These are phyloP conservation scores for Gracilinanus agilis DNA, from an alignment of 2,113 vertebrate genomes.

Conservation along the genomic window DNA sequence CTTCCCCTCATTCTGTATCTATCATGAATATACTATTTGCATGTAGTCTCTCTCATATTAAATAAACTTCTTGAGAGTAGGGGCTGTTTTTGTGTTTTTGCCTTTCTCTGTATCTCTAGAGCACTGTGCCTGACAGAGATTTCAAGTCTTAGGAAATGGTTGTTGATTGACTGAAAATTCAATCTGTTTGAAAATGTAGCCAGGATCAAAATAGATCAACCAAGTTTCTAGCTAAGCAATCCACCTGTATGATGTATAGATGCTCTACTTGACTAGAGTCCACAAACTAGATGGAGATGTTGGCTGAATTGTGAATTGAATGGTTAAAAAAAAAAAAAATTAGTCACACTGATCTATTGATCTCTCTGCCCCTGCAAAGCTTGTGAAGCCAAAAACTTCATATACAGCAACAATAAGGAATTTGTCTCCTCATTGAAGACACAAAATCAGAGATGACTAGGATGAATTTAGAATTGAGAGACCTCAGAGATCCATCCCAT, in stretches of 20 bases:
- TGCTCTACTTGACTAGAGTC: neutral
- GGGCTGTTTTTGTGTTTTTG: neutral
- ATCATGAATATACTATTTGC: neutral
- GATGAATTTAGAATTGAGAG: neutral
- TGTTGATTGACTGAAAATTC: neutral
- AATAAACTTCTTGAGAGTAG: neutral
- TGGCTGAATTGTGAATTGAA: neutral
- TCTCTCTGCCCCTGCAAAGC: neutral
- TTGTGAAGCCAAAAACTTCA: neutral
- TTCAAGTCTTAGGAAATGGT: neutral
- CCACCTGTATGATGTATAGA: neutral
- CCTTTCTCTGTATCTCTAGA: neutral
- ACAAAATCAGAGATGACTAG: neutral
- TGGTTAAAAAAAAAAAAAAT: neutral
- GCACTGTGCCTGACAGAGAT: fast-evolving
- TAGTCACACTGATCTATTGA: neutral
- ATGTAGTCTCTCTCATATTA: neutral
- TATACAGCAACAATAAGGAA: neutral
- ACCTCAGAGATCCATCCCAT: neutral
- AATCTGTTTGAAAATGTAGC: neutral
- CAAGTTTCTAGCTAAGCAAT: neutral
- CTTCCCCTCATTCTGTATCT: neutral
- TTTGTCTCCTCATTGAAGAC: neutral
- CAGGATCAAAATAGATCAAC: neutral
- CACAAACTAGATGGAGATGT: neutral